Evolutionary conservation across 1,140 invertebrate species (phyloP).

Genomic region (Procambarus virginalis): DNA sequence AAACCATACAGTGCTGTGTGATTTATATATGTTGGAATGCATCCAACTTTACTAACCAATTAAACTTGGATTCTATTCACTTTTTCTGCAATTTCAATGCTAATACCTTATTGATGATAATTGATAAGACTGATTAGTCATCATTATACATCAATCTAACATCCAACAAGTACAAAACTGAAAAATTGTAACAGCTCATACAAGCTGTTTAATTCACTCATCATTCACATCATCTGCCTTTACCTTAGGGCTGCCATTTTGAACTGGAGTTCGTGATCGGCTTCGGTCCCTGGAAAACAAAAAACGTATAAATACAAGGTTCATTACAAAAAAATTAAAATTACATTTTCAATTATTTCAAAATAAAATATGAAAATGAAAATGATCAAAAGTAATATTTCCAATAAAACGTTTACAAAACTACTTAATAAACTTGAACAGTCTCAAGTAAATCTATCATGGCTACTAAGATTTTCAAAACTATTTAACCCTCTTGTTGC

Average conservation of each 20-base stretch:
- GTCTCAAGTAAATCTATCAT: too few relatives aligned
- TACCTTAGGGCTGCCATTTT: slow-evolving; percentile 52
- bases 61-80: not conserved
- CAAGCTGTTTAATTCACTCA: slow-evolving; percentile 47
- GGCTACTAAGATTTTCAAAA: too few relatives aligned
- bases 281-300: slow-evolving; percentile 43
- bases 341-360: not conserved
- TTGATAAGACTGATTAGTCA: not conserved
- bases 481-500: too few relatives aligned
- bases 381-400: too few relatives aligned
- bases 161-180: slow-evolving; percentile 38
- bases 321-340: not conserved
- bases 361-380: too few relatives aligned
- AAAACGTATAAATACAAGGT: not conserved
- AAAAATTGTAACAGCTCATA: not conserved
- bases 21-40: slow-evolving; percentile 38
- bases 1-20: slow-evolving; percentile 15
- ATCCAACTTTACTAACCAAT: slow-evolving; percentile 22
- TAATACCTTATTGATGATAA: not conserved
- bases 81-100: not conserved
- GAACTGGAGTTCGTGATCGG: slow-evolving; percentile 44
- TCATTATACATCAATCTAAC: slow-evolving; percentile 29
- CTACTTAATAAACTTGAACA: too few relatives aligned
- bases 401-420: too few relatives aligned
- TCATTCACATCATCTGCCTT: slow-evolving; percentile 51